Evolutionary conservation across 2,113 vertebrate genomes (phyloP), one percentile per base, ranked within the genome.

Genomic region (Brachionichthys hirsutus): DNA sequence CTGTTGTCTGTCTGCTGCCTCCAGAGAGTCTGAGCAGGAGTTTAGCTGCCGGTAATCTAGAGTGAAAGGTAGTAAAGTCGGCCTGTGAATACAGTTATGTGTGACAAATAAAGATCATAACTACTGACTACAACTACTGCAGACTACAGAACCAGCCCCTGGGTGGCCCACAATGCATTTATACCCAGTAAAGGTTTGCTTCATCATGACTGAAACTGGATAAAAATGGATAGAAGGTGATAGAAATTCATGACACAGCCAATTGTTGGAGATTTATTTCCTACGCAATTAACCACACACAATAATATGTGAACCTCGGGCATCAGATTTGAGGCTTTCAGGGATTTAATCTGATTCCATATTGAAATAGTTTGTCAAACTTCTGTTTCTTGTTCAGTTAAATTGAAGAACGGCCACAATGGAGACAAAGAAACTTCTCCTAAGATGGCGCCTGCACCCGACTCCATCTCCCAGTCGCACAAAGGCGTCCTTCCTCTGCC

Each of bases 331-430:
- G 45, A 55, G 64, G 54, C 70, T 77, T 87, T 74, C 40, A 48
- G 70, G 68, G 72, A 86, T 76, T 78, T 80, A 84, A 84, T 85
- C 70, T 80, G 77, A 87, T 83, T 88, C 77, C 53, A 69, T 71
- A 84, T 86, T 85, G 87, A 87, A 85, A 79, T 87, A 82, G 68
- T 85, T 87, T 49, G 50, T 88, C 86, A 87, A 79, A 81, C 57
- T 77, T 54, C 54, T 64, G 54, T 82, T 87, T 83, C 44, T 73
- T 78, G 75, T 80, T 80, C 77, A 77, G 81, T 8, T 12, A 62
- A 88, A 82, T 81, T 67, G 77, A 85, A 81, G 62, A 64, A 78
- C 57, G 61, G 53, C 14, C 50, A 62, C 65, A 76, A 61, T 12
- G 46, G 49, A 60, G 52, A 42, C 36, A 62, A 50, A 51, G 74